Evolutionary conservation across 1,140 invertebrate genomes (phyloP), one percentile per base, ranked within the genome.

Genomic region (Platorchestia sp.): DNA sequence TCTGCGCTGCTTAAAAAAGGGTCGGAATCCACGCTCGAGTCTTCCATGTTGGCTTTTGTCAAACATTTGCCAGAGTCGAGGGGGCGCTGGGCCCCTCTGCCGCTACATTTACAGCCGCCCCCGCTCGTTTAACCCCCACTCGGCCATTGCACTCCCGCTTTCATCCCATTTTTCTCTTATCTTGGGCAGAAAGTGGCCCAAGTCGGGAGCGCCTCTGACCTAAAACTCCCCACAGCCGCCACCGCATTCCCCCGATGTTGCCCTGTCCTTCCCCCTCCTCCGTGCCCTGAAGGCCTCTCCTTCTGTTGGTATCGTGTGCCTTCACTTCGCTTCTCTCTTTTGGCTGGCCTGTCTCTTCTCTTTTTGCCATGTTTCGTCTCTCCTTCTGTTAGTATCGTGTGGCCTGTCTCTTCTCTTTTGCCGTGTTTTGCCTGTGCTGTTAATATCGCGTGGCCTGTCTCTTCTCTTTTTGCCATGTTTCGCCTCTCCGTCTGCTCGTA

Each of bases 91-190:
- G 16, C 91, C 45, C 91, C 91, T 45, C 43, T 3, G 45, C 91
- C 47, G 91, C 40, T 40, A 45, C 43, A 45, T 44, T 90, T 45
- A 90, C 59, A 75, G 59, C 59, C 87, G 22, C 91, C 91, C 91
- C 14, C 40, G 43, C 91, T 93, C 91, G 91, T 93, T 93, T 93
- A 36, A 45, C 91, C 91, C 91, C 91, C 91, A 45, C 91, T 93
- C 91, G 91, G 91, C 91, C 91, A 93, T 93, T 93, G 91, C 91
- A 93, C 91, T 93, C 91, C 91, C 91, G 91, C 91, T 93, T 93
- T 93, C 91, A 93, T 93, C 43, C 91, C 91, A 93, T 93, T 93
- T 93, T 93, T 93, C 91, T 93, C 91, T 93, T 93, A 93, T 93
- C 91, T 93, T 93, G 91, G 91, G 91, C 91, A 93, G 91, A 93